Evolutionary conservation across 2,797 vertebrate species (phyloP).

Genomic region (Sorex maritimensis): DNA sequence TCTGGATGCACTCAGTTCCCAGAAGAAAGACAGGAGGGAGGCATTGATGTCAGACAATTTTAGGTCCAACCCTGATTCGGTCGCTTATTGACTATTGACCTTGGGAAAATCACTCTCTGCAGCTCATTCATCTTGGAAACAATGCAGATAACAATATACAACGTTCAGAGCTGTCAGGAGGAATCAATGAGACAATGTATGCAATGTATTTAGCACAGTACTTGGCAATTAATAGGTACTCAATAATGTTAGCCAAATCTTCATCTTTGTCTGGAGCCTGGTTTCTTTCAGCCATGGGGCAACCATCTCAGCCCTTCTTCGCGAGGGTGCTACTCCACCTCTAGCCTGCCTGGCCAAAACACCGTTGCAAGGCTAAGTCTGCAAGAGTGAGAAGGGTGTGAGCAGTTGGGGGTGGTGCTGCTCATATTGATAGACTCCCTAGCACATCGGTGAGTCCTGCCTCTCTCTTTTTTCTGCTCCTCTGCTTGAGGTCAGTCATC

Average conservation of each 20-base stretch:
- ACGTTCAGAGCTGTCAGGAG: slow-evolving; percentile 32
- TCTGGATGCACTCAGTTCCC: neutral
- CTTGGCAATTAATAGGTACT: slow-evolving; percentile 70
- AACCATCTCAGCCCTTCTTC: neutral
- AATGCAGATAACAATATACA: slow-evolving; percentile 4
- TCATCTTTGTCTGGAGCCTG: neutral
- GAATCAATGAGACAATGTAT: slow-evolving; percentile 61
- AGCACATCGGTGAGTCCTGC: neutral
- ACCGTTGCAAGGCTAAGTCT: neutral
- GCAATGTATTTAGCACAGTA: neutral
- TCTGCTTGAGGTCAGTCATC: neutral
- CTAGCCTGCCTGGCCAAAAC: neutral
- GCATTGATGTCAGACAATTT: neutral
- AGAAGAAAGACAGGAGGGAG: neutral
- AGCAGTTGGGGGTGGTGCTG: neutral
- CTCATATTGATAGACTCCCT: neutral
- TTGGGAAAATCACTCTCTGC: slow-evolving; percentile 38
- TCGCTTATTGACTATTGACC: slow-evolving; percentile 55
- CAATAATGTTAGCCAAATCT: slow-evolving; percentile 13
- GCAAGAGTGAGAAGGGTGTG: neutral
- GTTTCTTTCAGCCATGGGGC: neutral
- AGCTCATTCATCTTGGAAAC: slow-evolving; percentile 64
- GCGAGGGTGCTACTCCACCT: neutral
- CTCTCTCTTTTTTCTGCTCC: neutral
- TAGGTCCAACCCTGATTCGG: neutral